Evolutionary conservation across 53 echinoderm and acorn worm genomes (phyloP).

Genomic region (Crossaster papposus): DNA sequence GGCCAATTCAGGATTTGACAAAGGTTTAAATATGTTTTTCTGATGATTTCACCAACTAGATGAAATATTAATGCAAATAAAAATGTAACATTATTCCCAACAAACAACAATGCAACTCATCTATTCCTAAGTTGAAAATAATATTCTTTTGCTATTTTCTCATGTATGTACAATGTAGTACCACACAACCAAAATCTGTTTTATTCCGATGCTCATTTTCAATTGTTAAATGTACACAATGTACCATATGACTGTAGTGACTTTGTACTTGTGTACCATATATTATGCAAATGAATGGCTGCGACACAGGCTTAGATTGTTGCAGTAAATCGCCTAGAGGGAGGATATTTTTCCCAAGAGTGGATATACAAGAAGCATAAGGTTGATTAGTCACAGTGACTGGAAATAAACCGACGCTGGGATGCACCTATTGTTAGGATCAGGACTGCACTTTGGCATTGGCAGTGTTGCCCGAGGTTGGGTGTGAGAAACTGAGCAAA

Average conservation of each 20-base stretch:
- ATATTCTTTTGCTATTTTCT: background rate
- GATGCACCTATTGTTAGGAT: slow-evolving; percentile 43
- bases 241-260: slow-evolving; percentile 7
- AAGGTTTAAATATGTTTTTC: background rate
- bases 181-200: background rate
- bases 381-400: slow-evolving; percentile 41
- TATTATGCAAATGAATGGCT: slow-evolving; percentile 40
- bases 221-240: background rate
- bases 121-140: background rate
- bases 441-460: slow-evolving; percentile 7
- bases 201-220: background rate
- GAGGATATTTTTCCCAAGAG: slow-evolving; percentile 1
- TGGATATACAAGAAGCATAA: background rate
- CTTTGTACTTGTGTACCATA: slow-evolving; percentile 34
- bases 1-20: background rate
- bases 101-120: background rate
- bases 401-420: slow-evolving; percentile 9
- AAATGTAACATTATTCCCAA: background rate
- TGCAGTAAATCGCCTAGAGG: slow-evolving; percentile 11
- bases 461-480: background rate
- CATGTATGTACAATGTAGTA: too few species aligned
- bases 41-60: background rate
- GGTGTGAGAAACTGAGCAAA: background rate
- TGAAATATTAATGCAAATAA: background rate
- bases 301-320: slow-evolving; percentile 15